phyloP scores from a whole-genome alignment of 2,888 invertebrate species.

The Colostygia pectinataria region DNA sequence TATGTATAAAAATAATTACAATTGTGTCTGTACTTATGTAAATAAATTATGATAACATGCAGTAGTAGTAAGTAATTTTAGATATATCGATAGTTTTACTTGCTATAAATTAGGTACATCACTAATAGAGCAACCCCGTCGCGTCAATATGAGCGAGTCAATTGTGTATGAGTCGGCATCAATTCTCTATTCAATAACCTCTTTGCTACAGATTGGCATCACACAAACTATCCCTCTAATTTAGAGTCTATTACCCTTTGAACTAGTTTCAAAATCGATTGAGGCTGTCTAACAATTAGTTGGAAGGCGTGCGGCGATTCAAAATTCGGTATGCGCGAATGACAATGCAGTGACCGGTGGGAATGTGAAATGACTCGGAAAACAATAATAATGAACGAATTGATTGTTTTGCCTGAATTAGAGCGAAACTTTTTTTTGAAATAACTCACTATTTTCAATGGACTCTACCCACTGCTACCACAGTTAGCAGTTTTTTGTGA shows the following conservation, averaged over 20 bases:
- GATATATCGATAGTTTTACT: constrained; percentile 20
- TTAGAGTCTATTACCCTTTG: constrained; percentile 11
- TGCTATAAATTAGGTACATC: constrained; percentile 36
- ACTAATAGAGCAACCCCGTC: constrained; percentile 66
- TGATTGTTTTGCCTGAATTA: constrained; percentile 16
- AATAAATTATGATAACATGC: too few relatives aligned
- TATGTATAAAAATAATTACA: too few relatives aligned
- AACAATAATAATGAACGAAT: constrained; percentile 21
- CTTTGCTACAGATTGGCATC: constrained; percentile 70
- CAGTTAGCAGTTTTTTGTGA: too few relatives aligned
- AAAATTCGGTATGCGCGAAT: constrained; percentile 48
- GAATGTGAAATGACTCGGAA: constrained; percentile 45
- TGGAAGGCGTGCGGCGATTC: constrained; percentile 43
- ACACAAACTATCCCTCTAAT: constrained; percentile 25
- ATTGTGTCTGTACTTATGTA: too few relatives aligned
- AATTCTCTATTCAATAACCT: constrained; percentile 75
- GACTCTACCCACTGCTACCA: too few relatives aligned
- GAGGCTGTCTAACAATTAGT: constrained; percentile 30
- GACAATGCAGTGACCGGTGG: constrained; percentile 39
- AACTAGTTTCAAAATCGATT: constrained; percentile 10
- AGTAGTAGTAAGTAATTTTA: too few relatives aligned
- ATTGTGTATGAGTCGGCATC: constrained; percentile 74
- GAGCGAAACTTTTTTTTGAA: constrained; percentile 8
- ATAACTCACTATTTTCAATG: neutral
- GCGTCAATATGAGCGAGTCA: constrained; percentile 71